phyloP scores from a whole-genome alignment of 2,888 invertebrate species.

The Stenurella melanura region DNA sequence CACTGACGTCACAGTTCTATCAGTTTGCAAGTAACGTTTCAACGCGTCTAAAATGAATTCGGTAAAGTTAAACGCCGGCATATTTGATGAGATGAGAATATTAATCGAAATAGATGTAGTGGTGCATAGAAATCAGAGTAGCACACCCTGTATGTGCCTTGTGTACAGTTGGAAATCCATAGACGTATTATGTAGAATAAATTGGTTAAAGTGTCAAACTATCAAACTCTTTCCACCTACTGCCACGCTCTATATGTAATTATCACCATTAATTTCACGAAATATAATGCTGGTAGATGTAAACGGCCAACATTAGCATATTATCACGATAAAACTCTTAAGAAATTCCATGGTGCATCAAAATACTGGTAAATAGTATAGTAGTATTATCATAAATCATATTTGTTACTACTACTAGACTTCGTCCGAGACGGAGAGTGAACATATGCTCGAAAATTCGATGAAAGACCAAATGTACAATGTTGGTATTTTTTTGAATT shows the following conservation, averaged over 20 bases:
- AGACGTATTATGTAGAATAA: too few relatives aligned
- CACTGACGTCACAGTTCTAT: too few relatives aligned
- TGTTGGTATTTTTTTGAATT: background rate
- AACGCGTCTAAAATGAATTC: too few relatives aligned
- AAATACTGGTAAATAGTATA: background rate
- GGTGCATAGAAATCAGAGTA: too few relatives aligned
- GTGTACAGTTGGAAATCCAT: too few relatives aligned
- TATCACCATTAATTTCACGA: conserved; percentile 1
- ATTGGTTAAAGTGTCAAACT: background rate
- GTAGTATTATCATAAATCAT: background rate
- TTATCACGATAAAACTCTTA: conserved; percentile 16
- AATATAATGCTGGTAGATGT: background rate
- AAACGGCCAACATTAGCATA: conserved; percentile 29
- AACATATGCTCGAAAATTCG: background rate
- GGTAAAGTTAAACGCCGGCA: too few relatives aligned
- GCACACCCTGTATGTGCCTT: too few relatives aligned
- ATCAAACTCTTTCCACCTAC: conserved; percentile 22
- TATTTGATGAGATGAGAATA: too few relatives aligned
- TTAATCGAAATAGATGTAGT: too few relatives aligned
- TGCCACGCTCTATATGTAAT: conserved; percentile 5
- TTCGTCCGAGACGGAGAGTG: too few relatives aligned
- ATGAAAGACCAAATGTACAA: background rate
- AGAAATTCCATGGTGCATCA: conserved; percentile 2
- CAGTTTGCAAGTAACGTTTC: too few relatives aligned
- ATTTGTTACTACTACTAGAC: background rate